Conservation (phyloP, 1,140 invertebrate genomes). For the Dinoponera quadriceps region DNA sequence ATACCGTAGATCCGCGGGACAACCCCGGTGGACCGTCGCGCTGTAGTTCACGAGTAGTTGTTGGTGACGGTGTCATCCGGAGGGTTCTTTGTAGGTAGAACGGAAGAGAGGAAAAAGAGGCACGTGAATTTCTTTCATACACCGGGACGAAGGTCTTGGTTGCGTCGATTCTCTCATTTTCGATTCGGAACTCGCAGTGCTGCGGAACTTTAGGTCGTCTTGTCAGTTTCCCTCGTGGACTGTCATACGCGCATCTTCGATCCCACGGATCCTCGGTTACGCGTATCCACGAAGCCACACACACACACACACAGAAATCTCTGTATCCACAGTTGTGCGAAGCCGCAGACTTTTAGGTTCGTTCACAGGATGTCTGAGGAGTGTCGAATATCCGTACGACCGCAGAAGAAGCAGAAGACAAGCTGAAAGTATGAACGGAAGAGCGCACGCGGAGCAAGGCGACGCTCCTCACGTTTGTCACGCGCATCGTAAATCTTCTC, state of each 20-base stretch:
- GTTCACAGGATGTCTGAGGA: background rate
- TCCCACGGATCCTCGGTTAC: conserved; percentile 44
- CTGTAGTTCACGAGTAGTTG: too few relatives aligned
- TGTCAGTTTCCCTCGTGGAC: too few relatives aligned
- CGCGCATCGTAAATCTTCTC: background rate
- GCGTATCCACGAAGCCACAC: conserved; percentile 14
- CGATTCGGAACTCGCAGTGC: too few relatives aligned
- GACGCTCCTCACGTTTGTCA: background rate
- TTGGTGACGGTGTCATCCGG: too few relatives aligned
- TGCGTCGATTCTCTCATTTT: too few relatives aligned
- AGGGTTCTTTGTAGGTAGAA: too few relatives aligned
- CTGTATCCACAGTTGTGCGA: conserved; percentile 17
- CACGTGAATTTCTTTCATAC: too few relatives aligned
- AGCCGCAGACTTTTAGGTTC: conserved; percentile 35
- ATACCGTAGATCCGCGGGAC: conserved; percentile 9
- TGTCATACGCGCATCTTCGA: background rate
- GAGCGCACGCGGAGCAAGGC: background rate
- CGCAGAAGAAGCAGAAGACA: conserved; percentile 14
- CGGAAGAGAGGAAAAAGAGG: too few relatives aligned
- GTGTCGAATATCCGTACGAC: conserved; percentile 18
- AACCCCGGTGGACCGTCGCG: too few relatives aligned
- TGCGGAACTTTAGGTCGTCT: too few relatives aligned
- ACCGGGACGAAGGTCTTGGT: too few relatives aligned
- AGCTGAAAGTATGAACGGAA: background rate
- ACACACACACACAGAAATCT: too few relatives aligned